A percentile compares a stretch with the other conserved stretches of the same genome.
phyloP scores from a whole-genome alignment of 2,797 vertebrate species.

The Crax fasciolata region DNA sequence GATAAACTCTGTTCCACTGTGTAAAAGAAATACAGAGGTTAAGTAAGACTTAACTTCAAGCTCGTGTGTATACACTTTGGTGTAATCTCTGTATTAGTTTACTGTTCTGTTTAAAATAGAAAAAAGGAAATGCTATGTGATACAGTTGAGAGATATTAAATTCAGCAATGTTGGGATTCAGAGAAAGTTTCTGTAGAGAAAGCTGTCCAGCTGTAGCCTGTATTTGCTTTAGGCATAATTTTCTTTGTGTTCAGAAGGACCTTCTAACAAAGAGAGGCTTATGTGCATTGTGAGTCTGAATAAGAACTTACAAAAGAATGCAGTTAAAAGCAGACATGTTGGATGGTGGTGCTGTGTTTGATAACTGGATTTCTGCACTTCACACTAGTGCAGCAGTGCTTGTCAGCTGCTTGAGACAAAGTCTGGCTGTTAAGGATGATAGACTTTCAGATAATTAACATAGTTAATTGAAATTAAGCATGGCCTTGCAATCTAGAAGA shows the following conservation, averaged over 20 bases:
- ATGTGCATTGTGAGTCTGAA: constrained; percentile 27
- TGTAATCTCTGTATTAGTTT: neutral
- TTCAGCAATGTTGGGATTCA: neutral
- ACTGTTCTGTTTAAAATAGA: neutral
- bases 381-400: neutral
- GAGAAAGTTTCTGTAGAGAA: neutral
- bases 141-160: neutral
- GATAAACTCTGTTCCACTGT: neutral
- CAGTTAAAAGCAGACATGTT: neutral
- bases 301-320: constrained; percentile 29
- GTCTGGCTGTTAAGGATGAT: neutral
- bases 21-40: neutral
- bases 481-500: neutral
- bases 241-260: constrained; percentile 32
- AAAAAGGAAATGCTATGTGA: neutral
- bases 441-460: neutral
- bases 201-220: neutral
- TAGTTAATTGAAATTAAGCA: neutral
- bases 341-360: neutral
- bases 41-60: neutral
- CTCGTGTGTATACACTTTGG: neutral
- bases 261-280: constrained; percentile 57
- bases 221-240: constrained; percentile 24
- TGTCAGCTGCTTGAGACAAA: constrained; percentile 7
- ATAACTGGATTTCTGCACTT: neutral